phyloP scores from a whole-genome alignment of 2,113 vertebrate genomes.

The Rostratula benghalensis region DNA sequence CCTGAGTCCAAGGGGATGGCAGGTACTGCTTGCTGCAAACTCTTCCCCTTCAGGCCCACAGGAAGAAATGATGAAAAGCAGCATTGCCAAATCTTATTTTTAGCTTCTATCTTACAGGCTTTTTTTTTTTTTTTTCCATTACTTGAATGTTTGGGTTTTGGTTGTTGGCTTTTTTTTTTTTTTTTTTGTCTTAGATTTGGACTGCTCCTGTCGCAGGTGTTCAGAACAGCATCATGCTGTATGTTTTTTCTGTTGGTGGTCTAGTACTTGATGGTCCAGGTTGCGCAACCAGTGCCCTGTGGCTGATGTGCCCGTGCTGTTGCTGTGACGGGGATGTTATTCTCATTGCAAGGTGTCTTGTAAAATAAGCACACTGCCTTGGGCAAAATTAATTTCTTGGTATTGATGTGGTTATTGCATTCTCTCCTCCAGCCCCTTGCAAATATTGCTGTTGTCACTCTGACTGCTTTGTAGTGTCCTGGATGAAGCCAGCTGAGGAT shows the following conservation, averaged over 20 bases:
- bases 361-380: neutral
- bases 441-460: neutral
- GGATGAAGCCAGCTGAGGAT: neutral
- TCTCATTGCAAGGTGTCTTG: neutral
- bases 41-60: neutral
- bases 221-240: neutral
- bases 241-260: neutral
- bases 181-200: neutral
- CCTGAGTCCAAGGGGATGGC: neutral
- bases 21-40: neutral
- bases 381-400: neutral
- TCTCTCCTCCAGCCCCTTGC: neutral
- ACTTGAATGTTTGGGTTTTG: neutral
- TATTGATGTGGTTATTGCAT: neutral
- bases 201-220: neutral
- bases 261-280: neutral
- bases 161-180: neutral
- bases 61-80: neutral
- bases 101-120: neutral
- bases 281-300: neutral
- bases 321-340: neutral
- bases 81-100: neutral
- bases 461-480: neutral
- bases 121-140: neutral
- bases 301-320: neutral